Evolutionary conservation across 2,113 vertebrate species (phyloP), one percentile per base, ranked within the genome.

Genomic region (Cygnus buccinator): DNA sequence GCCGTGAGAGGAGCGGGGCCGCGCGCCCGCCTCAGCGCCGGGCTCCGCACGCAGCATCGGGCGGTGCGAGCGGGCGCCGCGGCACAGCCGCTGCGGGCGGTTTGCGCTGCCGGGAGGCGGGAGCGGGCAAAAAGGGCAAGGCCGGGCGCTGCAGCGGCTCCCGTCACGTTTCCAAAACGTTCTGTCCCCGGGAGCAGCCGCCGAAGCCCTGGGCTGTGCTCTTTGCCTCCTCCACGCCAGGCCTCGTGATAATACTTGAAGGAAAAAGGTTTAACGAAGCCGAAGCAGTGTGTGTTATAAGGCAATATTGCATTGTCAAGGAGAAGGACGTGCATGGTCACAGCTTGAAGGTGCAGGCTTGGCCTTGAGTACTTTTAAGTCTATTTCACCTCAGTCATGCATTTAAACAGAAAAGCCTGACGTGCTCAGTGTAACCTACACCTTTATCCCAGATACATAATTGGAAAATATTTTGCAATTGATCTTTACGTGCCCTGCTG

Each of bases 251-350:
- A 21, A 48, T 48, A 6, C 46, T 21, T 48, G 46, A 22, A 22
- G 48, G 12, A 50, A 25, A 50, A 52, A 52, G 25, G 0, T 5
- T 3, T 11, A 21, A 6, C 5, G 37, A 59, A 41, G 9, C 20
- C 5, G 8, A 11, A 22, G 16, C 2, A 11, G 16, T 31, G 18
- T 6, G 23, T 4, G 2, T 23, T 54, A 18, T 7, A 22, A 3
- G 37, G 37, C 12, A 14, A 3, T 11, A 44, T 13, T 2, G 15
- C 3, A 0, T 5, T 9, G 18, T 1, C 33, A 1, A 1, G 11
- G 54, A 62, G 28, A 84, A 48, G 9, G 10, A 10, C 0, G 14
- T 8, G 22, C 5, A 1, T 41, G 79, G 52, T 10, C 13, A 2
- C 23, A 4, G 10, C 71, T 37, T 29, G 26, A n/a, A 46, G 57